Evolutionary conservation across 2,797 vertebrate genomes (phyloP).

Genomic region (Heliangelus exortis): DNA sequence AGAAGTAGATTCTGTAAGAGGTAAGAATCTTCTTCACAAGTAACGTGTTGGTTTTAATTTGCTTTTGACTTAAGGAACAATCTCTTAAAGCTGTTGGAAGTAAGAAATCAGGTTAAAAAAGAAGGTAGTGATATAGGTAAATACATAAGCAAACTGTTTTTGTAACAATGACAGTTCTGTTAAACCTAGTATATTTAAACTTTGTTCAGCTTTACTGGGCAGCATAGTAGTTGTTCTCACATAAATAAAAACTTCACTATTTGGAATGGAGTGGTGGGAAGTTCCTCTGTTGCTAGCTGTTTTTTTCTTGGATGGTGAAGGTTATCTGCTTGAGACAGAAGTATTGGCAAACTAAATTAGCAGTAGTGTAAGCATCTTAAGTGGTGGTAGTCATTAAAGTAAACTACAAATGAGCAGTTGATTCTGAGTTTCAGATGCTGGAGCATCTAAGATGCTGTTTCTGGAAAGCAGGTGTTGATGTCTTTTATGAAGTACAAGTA

Average conservation of each 20-base stretch:
- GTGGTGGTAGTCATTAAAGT: background rate
- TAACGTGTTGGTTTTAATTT: background rate
- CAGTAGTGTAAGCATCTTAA: background rate
- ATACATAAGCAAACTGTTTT: background rate
- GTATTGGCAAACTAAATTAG: background rate
- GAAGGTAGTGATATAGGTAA: slow-evolving; percentile 65
- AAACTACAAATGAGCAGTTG: background rate
- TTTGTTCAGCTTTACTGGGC: background rate
- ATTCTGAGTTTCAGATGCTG: background rate
- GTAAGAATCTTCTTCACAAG: background rate
- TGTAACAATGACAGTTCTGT: background rate
- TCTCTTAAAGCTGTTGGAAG: slow-evolving; percentile 61
- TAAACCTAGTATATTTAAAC: background rate
- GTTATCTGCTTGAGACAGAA: background rate
- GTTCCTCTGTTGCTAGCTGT: background rate
- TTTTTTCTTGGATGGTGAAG: background rate
- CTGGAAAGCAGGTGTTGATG: background rate
- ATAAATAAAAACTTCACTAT: background rate
- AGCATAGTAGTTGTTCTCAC: background rate
- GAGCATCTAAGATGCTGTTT: background rate
- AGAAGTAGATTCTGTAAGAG: slow-evolving; percentile 65
- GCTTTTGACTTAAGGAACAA: background rate
- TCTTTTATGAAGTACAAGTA: background rate
- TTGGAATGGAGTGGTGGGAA: background rate
- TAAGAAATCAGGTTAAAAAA: slow-evolving; percentile 39